Base-by-base conservation (phyloP, 2,888 invertebrate species). In the Rosalia funebris region DNA sequence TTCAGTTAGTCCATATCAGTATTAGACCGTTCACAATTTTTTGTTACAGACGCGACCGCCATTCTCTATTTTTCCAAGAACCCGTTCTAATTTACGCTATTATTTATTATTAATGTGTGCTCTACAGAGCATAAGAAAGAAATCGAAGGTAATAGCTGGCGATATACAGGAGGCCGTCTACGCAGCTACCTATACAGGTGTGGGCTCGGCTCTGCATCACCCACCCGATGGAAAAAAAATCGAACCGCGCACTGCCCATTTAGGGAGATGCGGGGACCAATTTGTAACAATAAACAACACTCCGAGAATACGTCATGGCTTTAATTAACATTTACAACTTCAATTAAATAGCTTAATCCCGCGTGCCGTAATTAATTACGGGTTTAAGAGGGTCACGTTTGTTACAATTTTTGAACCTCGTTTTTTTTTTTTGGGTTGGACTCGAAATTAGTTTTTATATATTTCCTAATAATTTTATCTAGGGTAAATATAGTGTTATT, bases 271-370 rank as follows among this genome's bases (percentile, higher is more conserved):
- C 20, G 56, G 47, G 56, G 47, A 56, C 36, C 4, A 14, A 46
- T 47, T 47, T 56, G 39, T 56, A 47, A 46, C 56, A 56, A 56
- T 47, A 56, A 56, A 56, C 55, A 56, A 46, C 56, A 47, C 42
- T 14, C 4, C 41, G 41, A 32, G 31, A 11, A 45, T 45, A 47
- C 56, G 56, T 56, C 56, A 56, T 12, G 16, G 16, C 2, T 32
- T 45, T 39, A 56, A 41, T 41, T 47, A 56, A 37, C 41, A 46
- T 45, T 45, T 25, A 39, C 45, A 46, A 17, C 31, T 41, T 10
- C 41, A 53, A 53, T 53, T 37, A 32, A 15, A 41, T 42, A 31
- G 15, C 41, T 32, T 16, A 9, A 31, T 10, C 2, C 20, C 15
- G 10, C 15, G 14, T n/a, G 19, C 10, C 14, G 9, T 10, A 41